These are phyloP conservation scores for Aptenodytes forsteri DNA, from an alignment of 2,113 vertebrate genomes.

Conservation along the genomic window DNA sequence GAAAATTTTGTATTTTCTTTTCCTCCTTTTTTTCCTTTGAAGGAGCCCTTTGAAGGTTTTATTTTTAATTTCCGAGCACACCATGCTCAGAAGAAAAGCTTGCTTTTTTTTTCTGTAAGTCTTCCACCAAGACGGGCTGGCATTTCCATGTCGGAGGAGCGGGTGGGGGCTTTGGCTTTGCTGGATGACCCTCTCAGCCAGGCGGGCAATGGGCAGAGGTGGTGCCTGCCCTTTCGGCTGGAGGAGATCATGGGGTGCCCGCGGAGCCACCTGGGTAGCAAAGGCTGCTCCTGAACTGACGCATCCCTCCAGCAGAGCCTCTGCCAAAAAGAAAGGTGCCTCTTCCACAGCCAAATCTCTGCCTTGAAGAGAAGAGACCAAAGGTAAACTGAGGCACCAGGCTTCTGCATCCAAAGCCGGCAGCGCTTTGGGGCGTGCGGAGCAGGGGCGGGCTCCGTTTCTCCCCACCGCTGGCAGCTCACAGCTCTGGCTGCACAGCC, in stretches of 20 bases:
- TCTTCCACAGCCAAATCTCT: not conserved
- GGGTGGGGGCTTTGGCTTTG: not conserved
- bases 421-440: rapidly evolving
- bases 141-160: not conserved
- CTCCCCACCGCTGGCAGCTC: not conserved
- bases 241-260: not conserved
- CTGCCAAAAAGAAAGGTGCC: not conserved
- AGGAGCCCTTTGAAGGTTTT: not conserved
- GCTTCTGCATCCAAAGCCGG: rapidly evolving
- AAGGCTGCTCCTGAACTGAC: not conserved
- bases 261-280: rapidly evolving
- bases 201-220: not conserved
- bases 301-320: not conserved
- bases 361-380: not conserved
- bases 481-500: not conserved
- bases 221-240: rapidly evolving
- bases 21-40: not conserved
- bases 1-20: not conserved
- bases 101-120: not conserved
- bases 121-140: not conserved
- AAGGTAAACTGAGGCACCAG: not conserved
- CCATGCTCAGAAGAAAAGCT: not conserved
- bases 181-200: rapidly evolving
- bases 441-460: not conserved
- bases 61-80: not conserved